These are phyloP conservation scores for Spinus olivaceus DNA, from an alignment of 2,797 vertebrate species.

Conservation along the genomic window DNA sequence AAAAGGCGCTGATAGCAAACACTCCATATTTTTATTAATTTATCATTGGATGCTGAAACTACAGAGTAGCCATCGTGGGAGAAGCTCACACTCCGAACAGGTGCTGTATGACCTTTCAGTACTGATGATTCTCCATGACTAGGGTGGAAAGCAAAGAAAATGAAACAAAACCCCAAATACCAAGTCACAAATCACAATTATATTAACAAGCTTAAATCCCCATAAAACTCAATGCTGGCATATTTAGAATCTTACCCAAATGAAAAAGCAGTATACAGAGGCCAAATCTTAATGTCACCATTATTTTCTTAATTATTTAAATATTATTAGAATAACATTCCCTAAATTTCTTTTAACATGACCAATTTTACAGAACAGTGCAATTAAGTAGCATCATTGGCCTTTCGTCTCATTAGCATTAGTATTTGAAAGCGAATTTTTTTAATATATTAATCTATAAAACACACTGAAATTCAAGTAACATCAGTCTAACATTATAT, in stretches of 20 bases:
- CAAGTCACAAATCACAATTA: background rate
- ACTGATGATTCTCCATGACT: slow-evolving; percentile 87
- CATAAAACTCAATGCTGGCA: background rate
- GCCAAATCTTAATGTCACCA: background rate
- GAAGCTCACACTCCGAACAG: slow-evolving; percentile 87
- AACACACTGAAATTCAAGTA: background rate
- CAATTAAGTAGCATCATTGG: background rate
- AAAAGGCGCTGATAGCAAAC: slow-evolving; percentile 81
- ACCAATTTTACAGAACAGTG: background rate
- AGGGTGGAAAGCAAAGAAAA: background rate
- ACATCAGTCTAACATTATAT: background rate
- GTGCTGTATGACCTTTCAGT: slow-evolving; percentile 88
- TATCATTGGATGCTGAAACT: slow-evolving; percentile 92
- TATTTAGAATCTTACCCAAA: background rate
- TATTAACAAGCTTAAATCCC: background rate
- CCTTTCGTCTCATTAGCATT: background rate
- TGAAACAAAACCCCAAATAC: background rate
- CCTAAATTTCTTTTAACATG: background rate
- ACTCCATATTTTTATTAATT: slow-evolving; percentile 92
- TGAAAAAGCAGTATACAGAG: background rate
- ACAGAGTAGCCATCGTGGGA: slow-evolving; percentile 83
- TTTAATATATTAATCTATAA: background rate
- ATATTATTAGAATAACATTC: background rate
- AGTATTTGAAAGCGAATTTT: background rate
- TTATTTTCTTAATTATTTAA: background rate